Conservation (phyloP, 1,140 invertebrate species). For the Orchestia grillus region DNA sequence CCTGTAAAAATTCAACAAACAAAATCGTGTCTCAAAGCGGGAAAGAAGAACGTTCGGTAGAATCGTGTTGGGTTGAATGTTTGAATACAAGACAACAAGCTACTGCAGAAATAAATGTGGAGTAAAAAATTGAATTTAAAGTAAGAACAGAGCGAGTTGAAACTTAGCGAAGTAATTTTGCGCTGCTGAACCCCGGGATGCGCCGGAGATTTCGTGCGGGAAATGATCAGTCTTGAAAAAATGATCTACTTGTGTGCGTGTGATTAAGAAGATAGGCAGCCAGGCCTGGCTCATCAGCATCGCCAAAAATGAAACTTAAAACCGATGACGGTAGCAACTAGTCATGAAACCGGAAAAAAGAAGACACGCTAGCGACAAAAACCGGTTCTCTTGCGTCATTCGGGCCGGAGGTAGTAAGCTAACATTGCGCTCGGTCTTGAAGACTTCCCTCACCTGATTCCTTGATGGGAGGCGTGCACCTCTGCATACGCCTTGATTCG, state of each 20-base stretch:
- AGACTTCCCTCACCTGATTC: background rate
- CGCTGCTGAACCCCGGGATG: background rate
- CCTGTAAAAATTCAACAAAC: background rate
- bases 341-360: background rate
- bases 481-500: background rate
- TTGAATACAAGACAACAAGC: background rate
- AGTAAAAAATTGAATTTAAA: background rate
- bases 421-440: background rate
- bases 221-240: background rate
- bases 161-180: background rate
- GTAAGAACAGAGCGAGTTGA: background rate
- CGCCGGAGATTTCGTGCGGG: background rate
- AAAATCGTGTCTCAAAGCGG: background rate
- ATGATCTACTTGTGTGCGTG: no score
- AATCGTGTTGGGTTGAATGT: background rate
- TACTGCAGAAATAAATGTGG: background rate
- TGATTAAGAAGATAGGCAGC: no score
- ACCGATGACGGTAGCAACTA: background rate
- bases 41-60: background rate
- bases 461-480: background rate
- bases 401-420: background rate
- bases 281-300: background rate
- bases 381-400: conserved; percentile 32
- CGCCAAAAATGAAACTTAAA: background rate
- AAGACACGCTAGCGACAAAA: background rate